Conservation (phyloP, 2,888 invertebrate genomes). For the Watsonalla binaria region DNA sequence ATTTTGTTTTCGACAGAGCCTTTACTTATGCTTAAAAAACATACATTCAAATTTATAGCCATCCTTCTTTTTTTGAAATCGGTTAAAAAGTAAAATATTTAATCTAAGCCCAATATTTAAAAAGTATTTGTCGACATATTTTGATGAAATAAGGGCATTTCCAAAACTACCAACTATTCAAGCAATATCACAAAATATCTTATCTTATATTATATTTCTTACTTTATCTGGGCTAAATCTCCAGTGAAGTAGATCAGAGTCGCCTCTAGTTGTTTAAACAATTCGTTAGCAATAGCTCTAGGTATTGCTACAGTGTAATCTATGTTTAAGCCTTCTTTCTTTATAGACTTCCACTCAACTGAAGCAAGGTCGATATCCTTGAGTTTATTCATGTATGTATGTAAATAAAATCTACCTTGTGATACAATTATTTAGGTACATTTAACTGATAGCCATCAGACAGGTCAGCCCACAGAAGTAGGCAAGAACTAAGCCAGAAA, state of each 20-base stretch:
- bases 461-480: too few relatives aligned
- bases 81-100: too few relatives aligned
- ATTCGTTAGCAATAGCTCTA: slow-evolving; percentile 54
- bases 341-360: slow-evolving; percentile 55
- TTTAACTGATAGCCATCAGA: too few relatives aligned
- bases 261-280: slow-evolving; percentile 75
- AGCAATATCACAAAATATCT: not conserved
- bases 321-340: slow-evolving; percentile 75
- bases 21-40: too few relatives aligned
- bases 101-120: not conserved
- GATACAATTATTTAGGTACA: too few relatives aligned
- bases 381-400: slow-evolving; percentile 29
- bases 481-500: too few relatives aligned
- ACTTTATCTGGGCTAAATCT: slow-evolving; percentile 79
- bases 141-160: not conserved
- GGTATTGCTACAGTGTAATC: slow-evolving; percentile 75
- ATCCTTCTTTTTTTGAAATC: too few relatives aligned
- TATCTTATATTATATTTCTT: slow-evolving; percentile 17
- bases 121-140: not conserved
- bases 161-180: too few relatives aligned
- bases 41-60: too few relatives aligned
- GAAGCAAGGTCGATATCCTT: slow-evolving; percentile 31
- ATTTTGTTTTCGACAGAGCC: too few relatives aligned
- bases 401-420: too few relatives aligned
- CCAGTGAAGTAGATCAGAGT: slow-evolving; percentile 81